Conservation (phyloP, 37 sponge, comb jelly and placozoan species). For the Dysidea cf. avara region DNA sequence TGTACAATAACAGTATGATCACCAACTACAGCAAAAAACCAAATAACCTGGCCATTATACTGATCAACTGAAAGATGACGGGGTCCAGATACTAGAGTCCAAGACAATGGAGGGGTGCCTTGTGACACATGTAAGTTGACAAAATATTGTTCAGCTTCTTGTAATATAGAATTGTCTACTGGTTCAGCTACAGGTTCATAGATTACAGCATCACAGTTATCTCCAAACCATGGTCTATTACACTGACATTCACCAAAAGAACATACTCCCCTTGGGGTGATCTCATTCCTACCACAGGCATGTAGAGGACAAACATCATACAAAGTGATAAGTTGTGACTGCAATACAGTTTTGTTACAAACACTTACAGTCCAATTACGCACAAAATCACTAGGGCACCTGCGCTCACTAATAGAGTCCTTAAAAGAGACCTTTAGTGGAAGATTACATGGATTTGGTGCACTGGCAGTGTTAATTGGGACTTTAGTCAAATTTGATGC, state of each 20-base stretch:
- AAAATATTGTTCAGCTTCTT: constrained; percentile 19
- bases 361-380: constrained; percentile 21
- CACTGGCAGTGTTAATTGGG: constrained; percentile 11
- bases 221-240: constrained; percentile 32
- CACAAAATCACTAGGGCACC: constrained; percentile 8
- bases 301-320: constrained; percentile 25
- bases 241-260: constrained; percentile 9
- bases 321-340: constrained; percentile 5
- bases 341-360: not conserved
- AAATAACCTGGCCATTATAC: not conserved
- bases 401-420: not conserved
- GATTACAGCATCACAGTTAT: constrained; percentile 7
- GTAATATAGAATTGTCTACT: constrained; percentile 4
- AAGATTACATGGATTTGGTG: constrained; percentile 22
- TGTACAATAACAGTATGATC: constrained; percentile 21
- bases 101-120: constrained; percentile 26
- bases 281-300: constrained; percentile 44
- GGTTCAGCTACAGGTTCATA: constrained; percentile 8
- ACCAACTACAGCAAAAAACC: constrained; percentile 25
- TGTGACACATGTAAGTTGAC: no score
- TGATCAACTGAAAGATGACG: constrained; percentile 5
- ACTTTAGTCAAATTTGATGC: not conserved
- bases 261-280: constrained; percentile 11
- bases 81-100: constrained; percentile 18
- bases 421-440: constrained; percentile 3